These are phyloP conservation scores for Rynchops niger DNA, from an alignment of 2,113 vertebrate genomes.

Conservation along the genomic window DNA sequence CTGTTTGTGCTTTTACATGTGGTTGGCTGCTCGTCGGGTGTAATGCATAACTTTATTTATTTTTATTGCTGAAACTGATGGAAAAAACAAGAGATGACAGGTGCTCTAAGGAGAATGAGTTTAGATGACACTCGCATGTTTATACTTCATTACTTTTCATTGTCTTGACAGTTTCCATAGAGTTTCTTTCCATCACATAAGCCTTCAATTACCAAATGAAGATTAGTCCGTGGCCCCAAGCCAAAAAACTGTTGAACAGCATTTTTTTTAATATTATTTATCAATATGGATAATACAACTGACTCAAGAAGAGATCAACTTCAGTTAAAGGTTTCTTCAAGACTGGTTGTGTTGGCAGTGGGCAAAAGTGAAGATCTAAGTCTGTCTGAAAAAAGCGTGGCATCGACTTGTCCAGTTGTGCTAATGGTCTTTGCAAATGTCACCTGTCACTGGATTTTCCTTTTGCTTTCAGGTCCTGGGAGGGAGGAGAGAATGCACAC, in stretches of 20 bases:
- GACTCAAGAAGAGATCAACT: not conserved
- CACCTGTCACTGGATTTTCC: not conserved
- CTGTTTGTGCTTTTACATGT: not conserved
- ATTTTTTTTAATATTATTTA: not conserved
- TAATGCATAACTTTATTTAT: not conserved
- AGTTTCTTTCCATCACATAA: not conserved
- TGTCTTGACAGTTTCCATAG: slow-evolving; percentile 27
- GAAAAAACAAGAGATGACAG: slow-evolving; percentile 24
- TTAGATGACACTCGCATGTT: not conserved
- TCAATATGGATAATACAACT: not conserved
- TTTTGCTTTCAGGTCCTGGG: not conserved
- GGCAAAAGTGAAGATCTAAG: not conserved
- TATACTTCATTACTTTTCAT: slow-evolving; percentile 36
- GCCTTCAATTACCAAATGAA: not conserved
- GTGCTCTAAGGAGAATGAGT: not conserved
- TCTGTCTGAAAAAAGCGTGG: not conserved
- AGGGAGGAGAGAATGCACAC: not conserved
- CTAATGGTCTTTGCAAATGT: not conserved
- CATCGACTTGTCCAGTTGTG: not conserved
- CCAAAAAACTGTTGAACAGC: not conserved
- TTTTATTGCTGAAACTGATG: not conserved
- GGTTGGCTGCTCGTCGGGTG: not conserved
- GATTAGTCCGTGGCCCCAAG: not conserved
- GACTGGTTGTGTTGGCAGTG: not conserved
- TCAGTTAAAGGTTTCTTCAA: not conserved